These are phyloP conservation scores for Hylaeus anthracinus DNA, from an alignment of 1,140 invertebrate genomes.

Conservation along the genomic window DNA sequence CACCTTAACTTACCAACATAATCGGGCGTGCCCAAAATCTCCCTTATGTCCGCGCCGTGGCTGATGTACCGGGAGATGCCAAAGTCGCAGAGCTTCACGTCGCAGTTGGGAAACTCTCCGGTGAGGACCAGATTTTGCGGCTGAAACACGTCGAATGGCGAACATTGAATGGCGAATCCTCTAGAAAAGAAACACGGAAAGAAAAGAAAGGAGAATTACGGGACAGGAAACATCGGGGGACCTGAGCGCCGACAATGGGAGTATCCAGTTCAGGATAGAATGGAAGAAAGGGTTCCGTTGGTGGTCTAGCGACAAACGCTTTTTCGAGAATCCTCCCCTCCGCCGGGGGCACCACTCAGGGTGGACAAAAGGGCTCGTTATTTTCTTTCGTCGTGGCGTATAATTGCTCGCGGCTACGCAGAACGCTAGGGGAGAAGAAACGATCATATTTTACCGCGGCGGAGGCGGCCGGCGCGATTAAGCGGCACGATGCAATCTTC, in stretches of 20 bases:
- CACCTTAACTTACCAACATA: conserved; percentile 89
- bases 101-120: conserved; percentile 85
- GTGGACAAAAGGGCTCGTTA: conserved; percentile 26
- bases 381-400: conserved; percentile 14
- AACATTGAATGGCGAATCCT: neutral
- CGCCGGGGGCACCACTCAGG: neutral
- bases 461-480: neutral
- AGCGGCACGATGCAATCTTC: conserved; percentile 8
- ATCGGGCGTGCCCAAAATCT: conserved; percentile 96
- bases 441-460: conserved; percentile 11
- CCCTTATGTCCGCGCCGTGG: conserved; percentile 93
- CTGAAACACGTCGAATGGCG: conserved; percentile 78
- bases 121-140: conserved; percentile 96
- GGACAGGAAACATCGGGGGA: neutral
- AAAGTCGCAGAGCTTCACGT: conserved; percentile 97
- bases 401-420: conserved; percentile 13
- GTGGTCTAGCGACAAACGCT: neutral
- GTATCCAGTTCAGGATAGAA: conserved; percentile 34
- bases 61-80: conserved; percentile 95
- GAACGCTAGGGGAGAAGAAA: neutral
- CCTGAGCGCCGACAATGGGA: conserved; percentile 4
- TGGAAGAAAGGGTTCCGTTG: conserved; percentile 19
- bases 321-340: conserved; percentile 9
- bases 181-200: neutral
- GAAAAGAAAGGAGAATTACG: neutral